Conservation (phyloP, 1,140 invertebrate species). For the Philotrypesis tridentata region DNA sequence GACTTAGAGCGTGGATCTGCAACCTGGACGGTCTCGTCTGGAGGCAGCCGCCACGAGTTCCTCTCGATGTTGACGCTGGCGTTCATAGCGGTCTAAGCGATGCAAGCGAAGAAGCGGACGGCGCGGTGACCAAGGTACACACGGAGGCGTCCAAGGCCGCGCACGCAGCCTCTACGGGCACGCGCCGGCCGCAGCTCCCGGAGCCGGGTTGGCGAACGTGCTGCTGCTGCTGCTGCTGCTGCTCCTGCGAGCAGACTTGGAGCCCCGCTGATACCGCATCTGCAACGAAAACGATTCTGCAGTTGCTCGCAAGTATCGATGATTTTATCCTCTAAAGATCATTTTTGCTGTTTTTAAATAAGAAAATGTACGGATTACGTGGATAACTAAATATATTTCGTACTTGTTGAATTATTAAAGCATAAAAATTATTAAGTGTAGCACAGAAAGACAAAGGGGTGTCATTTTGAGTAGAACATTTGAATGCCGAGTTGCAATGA, state of each 20-base stretch:
- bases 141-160: constrained; percentile 18
- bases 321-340: too few species aligned
- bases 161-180: constrained; percentile 51
- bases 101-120: not conserved
- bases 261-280: constrained; percentile 5
- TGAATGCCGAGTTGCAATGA: too few species aligned
- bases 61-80: constrained; percentile 87
- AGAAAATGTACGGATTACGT: too few species aligned
- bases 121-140: constrained; percentile 14
- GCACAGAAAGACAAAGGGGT: too few species aligned
- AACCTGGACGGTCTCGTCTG: constrained; percentile 91
- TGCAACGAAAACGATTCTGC: not conserved
- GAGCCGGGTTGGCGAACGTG: not conserved
- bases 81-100: constrained; percentile 80
- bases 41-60: constrained; percentile 88
- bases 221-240: not conserved
- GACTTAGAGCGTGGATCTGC: constrained; percentile 86
- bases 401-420: too few species aligned
- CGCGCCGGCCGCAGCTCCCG: not conserved
- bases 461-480: too few species aligned
- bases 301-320: too few species aligned
- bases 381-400: too few species aligned
- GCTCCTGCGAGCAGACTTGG: not conserved
- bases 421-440: too few species aligned
- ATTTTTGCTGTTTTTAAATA: too few species aligned